These are phyloP conservation scores for Crocodylus rhombifer DNA, from an alignment of 2,797 vertebrate species.

Conservation along the genomic window DNA sequence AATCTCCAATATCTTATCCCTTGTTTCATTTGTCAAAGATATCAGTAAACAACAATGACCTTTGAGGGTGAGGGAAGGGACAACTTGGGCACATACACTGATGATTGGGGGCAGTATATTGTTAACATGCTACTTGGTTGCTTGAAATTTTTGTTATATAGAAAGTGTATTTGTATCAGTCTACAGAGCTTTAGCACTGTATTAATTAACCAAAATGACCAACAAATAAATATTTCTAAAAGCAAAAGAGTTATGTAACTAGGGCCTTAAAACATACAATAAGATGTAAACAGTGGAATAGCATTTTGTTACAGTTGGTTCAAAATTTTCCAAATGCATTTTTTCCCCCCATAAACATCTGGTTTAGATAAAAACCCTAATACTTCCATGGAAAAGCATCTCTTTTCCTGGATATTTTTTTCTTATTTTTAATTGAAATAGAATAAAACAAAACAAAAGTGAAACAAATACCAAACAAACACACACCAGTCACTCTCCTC, in stretches of 20 bases:
- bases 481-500: no score
- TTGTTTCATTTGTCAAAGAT: slow-evolving; percentile 7
- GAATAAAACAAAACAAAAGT: not conserved
- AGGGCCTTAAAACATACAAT: not conserved
- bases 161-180: not conserved
- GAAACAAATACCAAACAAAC: no score
- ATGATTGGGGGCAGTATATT: not conserved
- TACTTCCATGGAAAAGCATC: no score
- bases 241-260: not conserved
- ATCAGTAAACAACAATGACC: not conserved
- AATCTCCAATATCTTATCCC: not conserved
- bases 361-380: no score
- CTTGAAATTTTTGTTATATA: not conserved
- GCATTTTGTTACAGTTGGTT: not conserved
- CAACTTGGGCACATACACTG: not conserved
- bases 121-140: not conserved
- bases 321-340: no score
- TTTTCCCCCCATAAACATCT: not conserved
- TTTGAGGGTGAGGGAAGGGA: not conserved
- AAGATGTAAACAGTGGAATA: not conserved
- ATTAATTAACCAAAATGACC: not conserved
- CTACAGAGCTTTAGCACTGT: not conserved
- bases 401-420: not conserved
- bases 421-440: not conserved
- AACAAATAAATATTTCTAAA: not conserved